Conservation (phyloP, 2,888 invertebrate genomes). For the Tipula unca region DNA sequence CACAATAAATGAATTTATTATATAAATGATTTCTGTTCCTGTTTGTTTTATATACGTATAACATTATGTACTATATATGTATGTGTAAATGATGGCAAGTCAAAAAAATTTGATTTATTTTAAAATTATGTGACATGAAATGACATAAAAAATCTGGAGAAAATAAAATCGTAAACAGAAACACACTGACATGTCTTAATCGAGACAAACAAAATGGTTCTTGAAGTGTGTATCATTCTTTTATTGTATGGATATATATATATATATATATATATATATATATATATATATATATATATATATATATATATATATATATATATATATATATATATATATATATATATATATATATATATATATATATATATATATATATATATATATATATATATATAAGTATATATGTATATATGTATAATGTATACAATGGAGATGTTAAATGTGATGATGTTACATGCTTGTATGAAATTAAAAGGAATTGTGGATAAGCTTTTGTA, state of each 20-base stretch:
- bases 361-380: too few species aligned
- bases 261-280: too few species aligned
- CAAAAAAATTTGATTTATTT: not conserved
- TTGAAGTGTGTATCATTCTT: not conserved
- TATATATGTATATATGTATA: too few species aligned
- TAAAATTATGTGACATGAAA: not conserved
- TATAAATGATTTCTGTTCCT: not conserved
- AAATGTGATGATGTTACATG: not conserved
- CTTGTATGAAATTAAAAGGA: not conserved
- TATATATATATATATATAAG: too few species aligned
- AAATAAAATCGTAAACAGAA: not conserved
- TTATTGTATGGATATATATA: too few species aligned
- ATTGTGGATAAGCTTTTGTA: not conserved
- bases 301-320: too few species aligned
- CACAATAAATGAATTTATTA: not conserved
- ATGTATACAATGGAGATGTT: not conserved
- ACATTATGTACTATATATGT: not conserved
- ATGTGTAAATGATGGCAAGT: not conserved
- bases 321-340: too few species aligned
- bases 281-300: too few species aligned
- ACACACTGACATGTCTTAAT: not conserved
- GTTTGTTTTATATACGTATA: not conserved
- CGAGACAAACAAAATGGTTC: not conserved
- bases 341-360: too few species aligned
- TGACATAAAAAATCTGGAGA: not conserved